These are phyloP conservation scores for Melanogrammus aeglefinus DNA, from an alignment of 2,797 vertebrate species.

Conservation along the genomic window DNA sequence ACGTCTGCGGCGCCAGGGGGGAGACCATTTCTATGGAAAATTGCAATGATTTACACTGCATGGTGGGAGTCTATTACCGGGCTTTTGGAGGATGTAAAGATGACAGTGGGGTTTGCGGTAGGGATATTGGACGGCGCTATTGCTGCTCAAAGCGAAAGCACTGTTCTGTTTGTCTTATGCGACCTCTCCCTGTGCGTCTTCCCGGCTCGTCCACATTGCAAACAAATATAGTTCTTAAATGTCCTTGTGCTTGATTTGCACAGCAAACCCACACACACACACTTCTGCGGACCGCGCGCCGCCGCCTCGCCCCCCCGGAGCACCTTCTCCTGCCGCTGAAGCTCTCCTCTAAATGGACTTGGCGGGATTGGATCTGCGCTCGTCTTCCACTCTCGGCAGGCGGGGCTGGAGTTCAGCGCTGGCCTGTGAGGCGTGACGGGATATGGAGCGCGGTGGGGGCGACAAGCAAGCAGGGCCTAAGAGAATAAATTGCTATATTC, in stretches of 20 bases:
- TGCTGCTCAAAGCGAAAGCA: slow-evolving; percentile 39
- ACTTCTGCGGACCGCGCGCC: slow-evolving; percentile 12
- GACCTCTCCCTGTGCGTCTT: not conserved
- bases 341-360: slow-evolving; percentile 58
- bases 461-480: slow-evolving; percentile 28
- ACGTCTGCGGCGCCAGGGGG: slow-evolving; percentile 50
- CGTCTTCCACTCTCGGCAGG: slow-evolving; percentile 50
- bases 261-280: slow-evolving; percentile 44
- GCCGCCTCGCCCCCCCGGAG: slow-evolving; percentile 31
- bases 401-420: slow-evolving; percentile 53
- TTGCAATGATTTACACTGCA: slow-evolving; percentile 74
- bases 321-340: slow-evolving; percentile 49
- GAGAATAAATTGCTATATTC: slow-evolving; percentile 56
- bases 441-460: slow-evolving; percentile 32
- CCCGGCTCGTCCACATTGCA: slow-evolving; percentile 62
- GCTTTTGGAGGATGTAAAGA: slow-evolving; percentile 68
- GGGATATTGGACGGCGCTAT: slow-evolving; percentile 35
- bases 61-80: slow-evolving; percentile 73
- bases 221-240: slow-evolving; percentile 74
- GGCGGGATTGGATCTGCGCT: slow-evolving; percentile 48
- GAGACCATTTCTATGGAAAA: slow-evolving; percentile 75
- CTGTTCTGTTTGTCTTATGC: not conserved
- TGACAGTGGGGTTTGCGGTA: slow-evolving; percentile 50
- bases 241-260: slow-evolving; percentile 64
- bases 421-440: slow-evolving; percentile 56